Conservation (phyloP, 1,140 invertebrate species). For the Adoxophyes honmai region DNA sequence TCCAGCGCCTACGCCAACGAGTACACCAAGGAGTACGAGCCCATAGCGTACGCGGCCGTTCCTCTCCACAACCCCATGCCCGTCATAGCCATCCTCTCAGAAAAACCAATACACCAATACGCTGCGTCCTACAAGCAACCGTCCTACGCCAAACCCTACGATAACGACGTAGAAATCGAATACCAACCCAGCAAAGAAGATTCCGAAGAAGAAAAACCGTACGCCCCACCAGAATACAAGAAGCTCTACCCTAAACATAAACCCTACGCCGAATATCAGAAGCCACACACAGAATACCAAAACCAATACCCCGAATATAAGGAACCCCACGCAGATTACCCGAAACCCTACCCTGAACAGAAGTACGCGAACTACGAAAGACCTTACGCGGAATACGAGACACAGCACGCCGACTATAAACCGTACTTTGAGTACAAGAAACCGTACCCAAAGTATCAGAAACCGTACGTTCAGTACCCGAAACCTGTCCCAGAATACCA, state of each 20-base stretch:
- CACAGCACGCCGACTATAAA: too few relatives aligned
- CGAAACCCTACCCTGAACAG: background rate
- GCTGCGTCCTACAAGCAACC: background rate
- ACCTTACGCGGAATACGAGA: too few relatives aligned
- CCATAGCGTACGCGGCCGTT: slow-evolving; percentile 44
- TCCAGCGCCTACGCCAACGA: slow-evolving; percentile 36
- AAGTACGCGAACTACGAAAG: too few relatives aligned
- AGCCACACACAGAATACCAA: too few relatives aligned
- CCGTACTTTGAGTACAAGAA: too few relatives aligned
- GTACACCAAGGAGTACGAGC: slow-evolving; percentile 41
- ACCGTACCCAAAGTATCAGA: too few relatives aligned
- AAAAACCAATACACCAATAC: slow-evolving; percentile 18
- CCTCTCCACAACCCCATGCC: slow-evolving; percentile 47
- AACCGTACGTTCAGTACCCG: background rate
- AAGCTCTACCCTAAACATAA: background rate
- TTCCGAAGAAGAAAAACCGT: background rate
- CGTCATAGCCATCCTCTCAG: slow-evolving; percentile 40
- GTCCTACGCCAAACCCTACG: slow-evolving; percentile 12
- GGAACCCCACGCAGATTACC: background rate
- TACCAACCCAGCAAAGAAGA: background rate
- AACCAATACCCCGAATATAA: too few relatives aligned
- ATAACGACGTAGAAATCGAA: too few relatives aligned
- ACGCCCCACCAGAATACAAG: background rate
- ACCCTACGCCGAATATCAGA: too few relatives aligned
- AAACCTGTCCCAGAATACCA: background rate